Conservation (phyloP, 2,113 vertebrate species). For the Percopsis transmontana region DNA sequence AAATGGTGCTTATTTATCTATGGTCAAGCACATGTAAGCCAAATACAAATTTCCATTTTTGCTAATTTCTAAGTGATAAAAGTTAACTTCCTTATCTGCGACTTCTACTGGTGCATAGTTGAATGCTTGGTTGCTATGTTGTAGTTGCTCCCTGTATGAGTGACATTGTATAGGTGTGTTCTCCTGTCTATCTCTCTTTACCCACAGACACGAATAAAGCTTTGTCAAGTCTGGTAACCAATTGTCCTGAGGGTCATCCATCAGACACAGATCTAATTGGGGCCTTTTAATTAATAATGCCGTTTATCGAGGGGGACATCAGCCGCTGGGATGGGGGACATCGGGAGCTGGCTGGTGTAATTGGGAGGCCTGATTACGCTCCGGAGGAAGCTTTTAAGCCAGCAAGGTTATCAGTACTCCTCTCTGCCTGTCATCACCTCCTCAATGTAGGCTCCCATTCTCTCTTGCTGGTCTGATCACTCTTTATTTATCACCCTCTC, state of each 20-base stretch:
- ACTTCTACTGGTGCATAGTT: no score
- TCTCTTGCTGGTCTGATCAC: conserved; percentile 9
- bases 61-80: no score
- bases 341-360: conserved; percentile 72
- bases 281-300: conserved; percentile 82
- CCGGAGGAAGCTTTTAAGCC: conserved; percentile 78
- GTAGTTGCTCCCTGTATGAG: no score
- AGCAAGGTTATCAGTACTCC: conserved; percentile 80
- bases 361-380: conserved; percentile 78
- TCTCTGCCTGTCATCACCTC: conserved; percentile 72
- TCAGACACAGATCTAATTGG: conserved; percentile 80
- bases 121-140: no score
- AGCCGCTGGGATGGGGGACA: conserved; percentile 58
- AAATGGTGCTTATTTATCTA: no score
- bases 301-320: conserved; percentile 78
- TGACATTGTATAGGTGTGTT: conserved; percentile 44
- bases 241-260: conserved; percentile 70
- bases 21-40: no score
- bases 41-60: no score
- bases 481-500: background rate
- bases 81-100: no score
- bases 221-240: conserved; percentile 66
- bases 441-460: conserved; percentile 42
- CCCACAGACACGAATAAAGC: conserved; percentile 55
- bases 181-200: conserved; percentile 51